Conservation (phyloP, 2,797 vertebrate genomes). For the Manis pentadactyla region DNA sequence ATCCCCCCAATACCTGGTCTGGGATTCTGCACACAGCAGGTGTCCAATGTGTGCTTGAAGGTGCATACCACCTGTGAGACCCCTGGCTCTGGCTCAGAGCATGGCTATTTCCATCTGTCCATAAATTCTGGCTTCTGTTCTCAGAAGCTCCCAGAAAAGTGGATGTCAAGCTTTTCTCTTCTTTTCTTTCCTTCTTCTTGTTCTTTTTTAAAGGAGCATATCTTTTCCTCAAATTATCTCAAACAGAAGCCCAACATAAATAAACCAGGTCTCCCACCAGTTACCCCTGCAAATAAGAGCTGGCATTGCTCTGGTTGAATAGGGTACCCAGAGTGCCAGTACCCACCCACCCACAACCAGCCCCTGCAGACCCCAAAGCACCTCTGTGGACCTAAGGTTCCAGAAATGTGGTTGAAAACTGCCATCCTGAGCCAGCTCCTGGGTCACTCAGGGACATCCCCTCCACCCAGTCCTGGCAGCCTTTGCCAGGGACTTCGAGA, state of each 20-base stretch:
- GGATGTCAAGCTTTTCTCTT: not conserved
- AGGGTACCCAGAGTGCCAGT: not conserved
- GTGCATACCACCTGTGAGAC: not conserved
- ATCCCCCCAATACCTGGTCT: not conserved
- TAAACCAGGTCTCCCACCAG: not conserved
- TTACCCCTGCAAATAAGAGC: not conserved
- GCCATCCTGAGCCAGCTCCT: not conserved
- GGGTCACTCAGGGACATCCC: not conserved
- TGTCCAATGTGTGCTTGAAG: not conserved
- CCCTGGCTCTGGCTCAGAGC: not conserved
- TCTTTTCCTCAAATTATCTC: conserved; percentile 3
- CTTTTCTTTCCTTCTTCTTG: not conserved
- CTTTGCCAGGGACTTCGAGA: not conserved
- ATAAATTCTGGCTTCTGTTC: not conserved
- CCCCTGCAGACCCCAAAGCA: not conserved
- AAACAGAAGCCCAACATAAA: not conserved
- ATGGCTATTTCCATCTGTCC: not conserved
- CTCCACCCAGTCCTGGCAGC: not conserved
- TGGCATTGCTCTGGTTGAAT: not conserved
- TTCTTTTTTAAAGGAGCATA: not conserved
- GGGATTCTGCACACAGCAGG: not conserved
- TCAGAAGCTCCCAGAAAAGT: not conserved
- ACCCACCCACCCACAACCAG: too few species aligned
- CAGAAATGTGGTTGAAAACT: not conserved
- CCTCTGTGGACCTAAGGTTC: not conserved